Conservation (phyloP, 2,888 invertebrate genomes). For the Ernsta delagoae region DNA sequence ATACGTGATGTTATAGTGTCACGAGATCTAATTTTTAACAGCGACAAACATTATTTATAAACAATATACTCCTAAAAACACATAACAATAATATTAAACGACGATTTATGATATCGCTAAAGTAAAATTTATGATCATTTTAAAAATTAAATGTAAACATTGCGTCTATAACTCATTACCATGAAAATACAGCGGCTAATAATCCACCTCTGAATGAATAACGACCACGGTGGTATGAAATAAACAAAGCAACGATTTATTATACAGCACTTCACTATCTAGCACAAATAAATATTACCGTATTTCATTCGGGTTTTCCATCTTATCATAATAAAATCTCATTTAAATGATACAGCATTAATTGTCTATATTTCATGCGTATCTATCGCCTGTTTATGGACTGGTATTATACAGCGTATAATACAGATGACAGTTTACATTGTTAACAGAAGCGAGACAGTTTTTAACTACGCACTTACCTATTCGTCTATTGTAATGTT, state of each 20-base stretch:
- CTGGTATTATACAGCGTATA: neutral
- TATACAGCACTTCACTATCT: conserved; percentile 1
- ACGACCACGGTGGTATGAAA: neutral
- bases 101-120: neutral
- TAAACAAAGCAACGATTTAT: conserved; percentile 6
- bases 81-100: neutral
- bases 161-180: neutral
- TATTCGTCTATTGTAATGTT: too few relatives aligned
- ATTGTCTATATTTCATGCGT: neutral
- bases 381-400: neutral
- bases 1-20: too few relatives aligned
- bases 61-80: neutral
- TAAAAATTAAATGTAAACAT: neutral
- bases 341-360: neutral
- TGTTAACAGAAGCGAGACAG: too few relatives aligned
- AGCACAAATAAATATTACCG: conserved; percentile 6
- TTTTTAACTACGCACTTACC: too few relatives aligned
- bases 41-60: neutral
- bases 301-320: conserved; percentile 7
- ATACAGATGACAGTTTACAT: neutral
- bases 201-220: neutral
- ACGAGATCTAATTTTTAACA: too few relatives aligned
- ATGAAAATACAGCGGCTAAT: neutral
- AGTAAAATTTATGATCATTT: neutral
- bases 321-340: neutral